Base-by-base conservation (phyloP, 2,888 invertebrate species). In the Andrena flavipes region DNA sequence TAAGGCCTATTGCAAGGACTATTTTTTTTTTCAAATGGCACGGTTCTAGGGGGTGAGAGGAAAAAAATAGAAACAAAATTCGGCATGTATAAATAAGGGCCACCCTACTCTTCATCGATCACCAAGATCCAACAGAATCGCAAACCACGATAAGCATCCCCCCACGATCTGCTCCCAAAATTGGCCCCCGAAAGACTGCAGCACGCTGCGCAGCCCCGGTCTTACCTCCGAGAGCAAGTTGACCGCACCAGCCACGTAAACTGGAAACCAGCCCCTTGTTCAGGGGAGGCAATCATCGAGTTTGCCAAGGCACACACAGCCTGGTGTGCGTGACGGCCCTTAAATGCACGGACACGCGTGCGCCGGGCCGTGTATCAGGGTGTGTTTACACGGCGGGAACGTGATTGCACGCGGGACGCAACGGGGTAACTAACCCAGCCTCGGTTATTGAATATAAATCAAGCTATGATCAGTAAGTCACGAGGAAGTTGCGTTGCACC, bases 361-460 rank as follows among this genome's bases (percentile, higher is more conserved):
- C 23, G 20, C 68, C 29, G 42, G 42, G 42, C 4, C 1, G 30
- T 76, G 70, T 60, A 51, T 49, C 60, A 26, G 26, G 42, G 23
- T 23, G 60, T 82, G 87, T 87, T 88, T 87, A 84, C 87, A 84
- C 81, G 80, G 65, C 54, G 56, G 82, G 49, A 56, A 85, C 87
- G 84, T 89, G 88, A 89, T 89, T 89, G 85, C 87, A 85, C 85
- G 80, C 77, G 74, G 68, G 63, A 65, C 0, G 56, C 73, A 63
- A 70, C 71, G 63, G 76, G 76, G 88, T 87, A 89, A 87, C 89
- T 87, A 90, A 85, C 87, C 86, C 84, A 82, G 80, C 23, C 82
- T 84, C 42, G 87, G 87, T 90, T 90, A 90, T 91, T 91, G 89
- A 90, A 91, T 91, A 89, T 88, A 91, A 91, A 90, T 91, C 91